Evolutionary conservation across 2,113 vertebrate species (phyloP).

Genomic region (Chrysemys picta): DNA sequence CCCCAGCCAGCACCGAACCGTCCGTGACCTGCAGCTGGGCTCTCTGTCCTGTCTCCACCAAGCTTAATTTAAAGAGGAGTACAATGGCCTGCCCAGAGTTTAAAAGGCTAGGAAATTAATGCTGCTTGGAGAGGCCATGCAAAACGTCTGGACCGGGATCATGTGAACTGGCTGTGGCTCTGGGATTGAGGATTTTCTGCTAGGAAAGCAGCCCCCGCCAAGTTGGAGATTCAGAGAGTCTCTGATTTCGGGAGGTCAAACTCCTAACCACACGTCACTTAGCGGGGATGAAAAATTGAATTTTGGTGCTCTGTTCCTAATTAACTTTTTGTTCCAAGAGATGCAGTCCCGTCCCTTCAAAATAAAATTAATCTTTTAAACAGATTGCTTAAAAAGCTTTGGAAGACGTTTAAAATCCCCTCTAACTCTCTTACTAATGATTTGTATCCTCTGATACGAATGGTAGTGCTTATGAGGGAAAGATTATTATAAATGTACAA

Average conservation of each 20-base stretch:
- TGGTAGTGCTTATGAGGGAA: constrained; percentile 39
- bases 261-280: constrained; percentile 11
- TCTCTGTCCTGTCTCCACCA: rapidly evolving
- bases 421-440: constrained; percentile 14
- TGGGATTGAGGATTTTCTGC: rapidly evolving
- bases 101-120: too few species aligned
- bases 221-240: neutral
- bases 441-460: neutral
- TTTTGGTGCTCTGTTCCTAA: constrained; percentile 66
- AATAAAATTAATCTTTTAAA: constrained; percentile 59
- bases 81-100: rapidly evolving
- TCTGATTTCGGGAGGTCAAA: constrained; percentile 48
- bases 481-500: neutral
- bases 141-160: neutral
- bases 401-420: constrained; percentile 29
- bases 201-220: neutral
- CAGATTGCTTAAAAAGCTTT: constrained; percentile 23
- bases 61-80: neutral
- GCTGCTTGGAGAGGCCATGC: neutral
- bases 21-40: neutral
- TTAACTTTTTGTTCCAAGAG: constrained; percentile 59
- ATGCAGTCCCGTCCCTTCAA: constrained; percentile 30
- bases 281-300: constrained; percentile 46
- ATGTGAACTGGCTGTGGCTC: neutral
- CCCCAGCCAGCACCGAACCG: neutral